phyloP scores from a whole-genome alignment of 2,888 invertebrate genomes.

The Caprella mutica region DNA sequence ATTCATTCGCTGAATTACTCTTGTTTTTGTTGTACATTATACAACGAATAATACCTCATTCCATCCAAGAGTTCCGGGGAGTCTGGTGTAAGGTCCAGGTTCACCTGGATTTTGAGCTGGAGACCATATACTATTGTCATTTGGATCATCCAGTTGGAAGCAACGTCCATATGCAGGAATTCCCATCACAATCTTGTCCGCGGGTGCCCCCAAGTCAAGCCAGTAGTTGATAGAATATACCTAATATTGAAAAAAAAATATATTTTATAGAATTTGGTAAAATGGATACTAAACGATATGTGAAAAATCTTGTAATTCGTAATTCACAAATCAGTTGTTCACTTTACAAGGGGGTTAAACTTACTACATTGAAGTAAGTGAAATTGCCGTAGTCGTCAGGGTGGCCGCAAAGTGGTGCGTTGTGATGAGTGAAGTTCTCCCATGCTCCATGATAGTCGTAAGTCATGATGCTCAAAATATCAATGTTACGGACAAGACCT shows the following conservation, averaged over 20 bases:
- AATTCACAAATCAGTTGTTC: too few species aligned
- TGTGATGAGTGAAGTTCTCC: conserved; percentile 54
- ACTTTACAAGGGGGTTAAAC: not conserved
- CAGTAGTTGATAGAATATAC: conserved; percentile 46
- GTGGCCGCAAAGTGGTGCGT: conserved; percentile 51
- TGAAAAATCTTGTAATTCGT: too few species aligned
- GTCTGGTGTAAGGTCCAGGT: conserved; percentile 52
- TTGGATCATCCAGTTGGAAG: conserved; percentile 49
- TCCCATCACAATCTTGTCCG: conserved; percentile 57
- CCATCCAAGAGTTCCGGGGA: conserved; percentile 55
- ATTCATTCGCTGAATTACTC: not conserved
- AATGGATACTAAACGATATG: too few species aligned
- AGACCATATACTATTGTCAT: conserved; percentile 47
- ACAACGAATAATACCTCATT: conserved; percentile 56
- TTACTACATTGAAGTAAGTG: conserved; percentile 20
- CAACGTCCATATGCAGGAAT: conserved; percentile 59
- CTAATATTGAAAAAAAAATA: not conserved
- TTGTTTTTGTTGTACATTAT: too few species aligned
- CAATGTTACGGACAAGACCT: conserved; percentile 45
- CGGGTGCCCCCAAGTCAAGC: conserved; percentile 48
- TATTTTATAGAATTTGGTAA: too few species aligned
- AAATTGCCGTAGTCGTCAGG: conserved; percentile 10
- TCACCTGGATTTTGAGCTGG: conserved; percentile 48
- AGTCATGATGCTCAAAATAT: conserved; percentile 59
- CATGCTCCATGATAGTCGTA: conserved; percentile 62